Base-by-base conservation (phyloP, 2,797 vertebrate genomes). In the Lutra lutra region DNA sequence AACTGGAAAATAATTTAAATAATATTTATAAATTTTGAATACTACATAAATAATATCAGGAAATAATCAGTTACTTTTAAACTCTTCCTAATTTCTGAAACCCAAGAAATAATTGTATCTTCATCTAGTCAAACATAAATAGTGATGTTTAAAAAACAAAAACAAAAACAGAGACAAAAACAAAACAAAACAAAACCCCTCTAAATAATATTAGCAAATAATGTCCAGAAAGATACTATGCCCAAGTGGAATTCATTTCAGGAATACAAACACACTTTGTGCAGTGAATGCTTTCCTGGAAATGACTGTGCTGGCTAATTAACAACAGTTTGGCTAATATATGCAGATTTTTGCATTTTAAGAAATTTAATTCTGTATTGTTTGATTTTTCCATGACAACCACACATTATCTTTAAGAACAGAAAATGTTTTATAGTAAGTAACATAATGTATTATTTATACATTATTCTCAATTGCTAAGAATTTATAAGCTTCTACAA, bases 1-100 rank as follows among this genome's bases (percentile, higher is more conserved):
- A 98, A 97, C 99, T 99, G 73, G 35, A 73, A 88, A 94, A 95
- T 89, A 97, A 91, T 27, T 86, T 86, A 92, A 58, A 38, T 32
- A 88, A 85, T 32, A 93, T 58, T 86, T 64, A 73, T 4, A 92
- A 89, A 82, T n/a, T 35, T 72, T 91, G 46, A 95, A n/a, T 25
- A 92, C 0, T 75, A 0, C 12, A 85, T 14, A 86, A 93, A 54
- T 27, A 87, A 68, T 46, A 92, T 4, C 51, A 86, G 46, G 6
- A 89, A 92, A 78, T 60, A 60, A 25, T 60, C 14, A 84, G 20
- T 83, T 85, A 92, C 2, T 40, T 73, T 89, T 95, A 95, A 94
- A 89, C 43, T 48, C 8, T 70, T 94, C 35, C 77, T 96, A 95
- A 86, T 95, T 77, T 89, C 70, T 92, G 58, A 97, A 95, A 93